Evolutionary conservation across 1,140 invertebrate species (phyloP).

Genomic region (Apis dorsata): DNA sequence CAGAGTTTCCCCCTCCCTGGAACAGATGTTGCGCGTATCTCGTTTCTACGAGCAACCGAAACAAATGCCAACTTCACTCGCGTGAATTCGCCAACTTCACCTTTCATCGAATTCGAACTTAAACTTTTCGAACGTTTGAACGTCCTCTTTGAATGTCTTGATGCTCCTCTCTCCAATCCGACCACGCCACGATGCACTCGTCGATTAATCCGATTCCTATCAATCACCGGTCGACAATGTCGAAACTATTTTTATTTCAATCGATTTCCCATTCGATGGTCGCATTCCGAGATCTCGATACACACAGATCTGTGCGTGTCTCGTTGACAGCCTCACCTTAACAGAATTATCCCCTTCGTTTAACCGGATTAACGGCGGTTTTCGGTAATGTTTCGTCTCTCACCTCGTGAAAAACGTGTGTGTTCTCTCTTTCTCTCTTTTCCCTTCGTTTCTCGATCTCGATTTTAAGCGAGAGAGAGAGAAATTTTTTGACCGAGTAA

Average conservation of each 20-base stretch:
- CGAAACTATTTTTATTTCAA: slow-evolving; percentile 26
- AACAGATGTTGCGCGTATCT: too few relatives aligned
- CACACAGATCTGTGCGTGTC: slow-evolving; percentile 42
- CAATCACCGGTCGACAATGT: slow-evolving; percentile 34
- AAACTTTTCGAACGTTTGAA: background rate
- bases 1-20: too few relatives aligned
- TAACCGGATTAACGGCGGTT: background rate
- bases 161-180: background rate
- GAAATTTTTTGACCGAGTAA: too few relatives aligned
- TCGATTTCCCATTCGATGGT: slow-evolving; percentile 50
- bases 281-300: slow-evolving; percentile 36
- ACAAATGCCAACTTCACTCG: too few relatives aligned
- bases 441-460: too few relatives aligned
- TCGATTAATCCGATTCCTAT: slow-evolving; percentile 52
- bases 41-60: too few relatives aligned
- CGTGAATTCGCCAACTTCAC: too few relatives aligned
- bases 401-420: background rate
- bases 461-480: too few relatives aligned
- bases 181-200: background rate
- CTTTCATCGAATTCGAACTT: too few relatives aligned
- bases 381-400: slow-evolving; percentile 3
- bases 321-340: slow-evolving; percentile 29
- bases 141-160: background rate
- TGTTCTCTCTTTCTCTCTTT: too few relatives aligned
- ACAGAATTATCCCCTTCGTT: slow-evolving; percentile 36